Evolutionary conservation across 2,797 vertebrate species (phyloP).

Genomic region (Triplophysa yarkandensis): DNA sequence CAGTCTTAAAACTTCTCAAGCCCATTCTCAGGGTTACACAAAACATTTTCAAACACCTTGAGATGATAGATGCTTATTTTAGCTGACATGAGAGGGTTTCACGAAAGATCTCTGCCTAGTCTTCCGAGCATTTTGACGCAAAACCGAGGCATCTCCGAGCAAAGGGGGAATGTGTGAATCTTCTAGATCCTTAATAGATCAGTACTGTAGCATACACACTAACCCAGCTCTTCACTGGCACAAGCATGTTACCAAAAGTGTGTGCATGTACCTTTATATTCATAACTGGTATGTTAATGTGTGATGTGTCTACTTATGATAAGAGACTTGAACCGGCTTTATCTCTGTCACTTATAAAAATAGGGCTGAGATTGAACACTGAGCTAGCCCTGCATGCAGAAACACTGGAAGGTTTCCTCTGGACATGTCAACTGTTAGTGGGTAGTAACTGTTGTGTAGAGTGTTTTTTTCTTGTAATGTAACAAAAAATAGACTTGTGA

Average conservation of each 20-base stretch:
- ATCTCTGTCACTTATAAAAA: slow-evolving; percentile 27
- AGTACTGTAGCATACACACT: slow-evolving; percentile 49
- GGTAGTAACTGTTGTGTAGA: neutral
- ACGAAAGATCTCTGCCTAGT: slow-evolving; percentile 67
- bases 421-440: neutral
- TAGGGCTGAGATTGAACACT: slow-evolving; percentile 46
- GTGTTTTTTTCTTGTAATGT: neutral
- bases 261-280: slow-evolving; percentile 53
- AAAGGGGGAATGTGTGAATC: slow-evolving; percentile 54
- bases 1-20: slow-evolving; percentile 62
- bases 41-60: slow-evolving; percentile 56
- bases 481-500: neutral
- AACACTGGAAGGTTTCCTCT: neutral
- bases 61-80: slow-evolving; percentile 55
- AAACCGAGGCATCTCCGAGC: slow-evolving; percentile 59
- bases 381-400: slow-evolving; percentile 22
- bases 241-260: slow-evolving; percentile 69
- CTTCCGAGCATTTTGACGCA: slow-evolving; percentile 68
- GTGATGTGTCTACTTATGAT: slow-evolving; percentile 54
- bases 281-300: slow-evolving; percentile 20
- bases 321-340: slow-evolving; percentile 35
- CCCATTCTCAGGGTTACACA: slow-evolving; percentile 76
- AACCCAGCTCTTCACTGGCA: slow-evolving; percentile 51
- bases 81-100: slow-evolving; percentile 51
- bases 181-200: slow-evolving; percentile 52